Percentiles rank a stretch among this genome's conserved stretches.
Evolutionary conservation across 2,113 vertebrate genomes (phyloP).

Genomic region (Cricetomys ansorgei): DNA sequence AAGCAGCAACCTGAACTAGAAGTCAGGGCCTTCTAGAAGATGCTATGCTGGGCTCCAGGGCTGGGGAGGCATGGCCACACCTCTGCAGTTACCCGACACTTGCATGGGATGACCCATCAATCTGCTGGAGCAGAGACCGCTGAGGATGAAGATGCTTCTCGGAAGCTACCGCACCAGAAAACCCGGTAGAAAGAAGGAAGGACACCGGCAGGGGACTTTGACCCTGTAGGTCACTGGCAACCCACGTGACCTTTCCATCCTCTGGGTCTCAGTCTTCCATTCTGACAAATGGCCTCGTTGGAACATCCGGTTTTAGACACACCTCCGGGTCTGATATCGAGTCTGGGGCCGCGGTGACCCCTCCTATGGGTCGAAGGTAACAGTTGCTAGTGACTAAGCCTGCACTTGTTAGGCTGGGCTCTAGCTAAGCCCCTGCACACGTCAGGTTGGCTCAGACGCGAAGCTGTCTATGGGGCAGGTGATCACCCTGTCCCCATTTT

Average conservation of each 20-base stretch:
- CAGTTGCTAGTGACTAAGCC: background rate
- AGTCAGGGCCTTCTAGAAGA: background rate
- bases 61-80: background rate
- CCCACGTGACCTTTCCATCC: background rate
- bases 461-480: background rate
- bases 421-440: background rate
- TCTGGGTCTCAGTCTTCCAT: background rate
- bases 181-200: background rate
- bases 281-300: background rate
- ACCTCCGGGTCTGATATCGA: background rate
- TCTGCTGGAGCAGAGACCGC: background rate
- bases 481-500: background rate
- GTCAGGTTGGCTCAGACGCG: background rate
- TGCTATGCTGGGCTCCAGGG: background rate
- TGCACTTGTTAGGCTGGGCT: background rate
- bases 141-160: background rate
- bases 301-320: background rate
- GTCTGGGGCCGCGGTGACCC: background rate
- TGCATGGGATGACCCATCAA: background rate
- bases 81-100: background rate
- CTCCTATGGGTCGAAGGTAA: background rate
- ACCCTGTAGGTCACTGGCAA: background rate
- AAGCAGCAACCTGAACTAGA: background rate
- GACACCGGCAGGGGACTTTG: background rate
- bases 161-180: background rate